Base-by-base conservation (phyloP, 1,140 invertebrate species). In the Sogatella furcifera region DNA sequence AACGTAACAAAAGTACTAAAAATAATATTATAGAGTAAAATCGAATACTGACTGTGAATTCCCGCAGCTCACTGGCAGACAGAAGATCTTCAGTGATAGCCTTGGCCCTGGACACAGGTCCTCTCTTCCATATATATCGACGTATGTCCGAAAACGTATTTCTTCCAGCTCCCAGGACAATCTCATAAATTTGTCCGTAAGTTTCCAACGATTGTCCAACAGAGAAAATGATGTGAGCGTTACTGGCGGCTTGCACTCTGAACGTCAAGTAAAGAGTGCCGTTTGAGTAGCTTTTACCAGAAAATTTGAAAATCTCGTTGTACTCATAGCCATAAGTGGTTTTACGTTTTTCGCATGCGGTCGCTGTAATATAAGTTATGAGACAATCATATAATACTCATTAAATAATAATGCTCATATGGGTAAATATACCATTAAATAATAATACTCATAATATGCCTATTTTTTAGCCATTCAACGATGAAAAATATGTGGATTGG, bases 91-190 rank as follows among this genome's bases (percentile, higher is more conserved):
- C 67, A 0, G 80, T 79, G 44, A 71, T 70, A 8, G 69, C 67
- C 0, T 77, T 78, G 4, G 69, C 68, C 62, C 52, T 65, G 11
- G 74, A 77, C 0, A 76, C 76, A 21, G 75, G 73, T 49, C 73
- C 70, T 64, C 76, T 76, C 52, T 76, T 68, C 65, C 75, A 75
- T 5, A 38, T 38, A 10, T 38, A 38, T 24, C 80, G 69, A 22
- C 82, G 69, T 15, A 84, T 74, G 69, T 83, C 81, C 5, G 77
- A 77, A 60, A 80, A 82, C 24, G 74, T 77, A 64, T 83, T 82
- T 15, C 70, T 73, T 15, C 80, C 80, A 2, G 79, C 81, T 17
- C 82, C 82, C 2, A 84, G 74, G 31, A 83, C 82, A 21, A 84
- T 77, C 73, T 84, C 81, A 69, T 84, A 84, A 11, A 80, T 78